These are phyloP conservation scores for Xenops minutus DNA, from an alignment of 2,797 vertebrate genomes.

Conservation along the genomic window DNA sequence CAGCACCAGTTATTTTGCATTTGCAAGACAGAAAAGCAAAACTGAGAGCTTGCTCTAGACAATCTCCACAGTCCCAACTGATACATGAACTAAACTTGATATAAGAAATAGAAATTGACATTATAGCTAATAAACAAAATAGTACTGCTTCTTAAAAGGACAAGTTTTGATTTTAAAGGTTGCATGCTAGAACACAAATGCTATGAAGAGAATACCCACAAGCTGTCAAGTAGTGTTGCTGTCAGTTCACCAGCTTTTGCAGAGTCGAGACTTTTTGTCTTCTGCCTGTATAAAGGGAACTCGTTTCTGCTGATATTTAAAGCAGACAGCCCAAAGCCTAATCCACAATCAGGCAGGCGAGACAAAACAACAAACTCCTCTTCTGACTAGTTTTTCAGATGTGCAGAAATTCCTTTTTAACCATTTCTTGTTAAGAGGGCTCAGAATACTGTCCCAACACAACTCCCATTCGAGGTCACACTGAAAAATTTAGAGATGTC, in stretches of 20 bases:
- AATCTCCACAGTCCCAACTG: neutral
- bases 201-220: neutral
- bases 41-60: neutral
- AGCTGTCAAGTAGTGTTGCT: neutral
- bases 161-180: neutral
- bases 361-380: conserved; percentile 37
- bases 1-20: neutral
- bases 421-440: conserved; percentile 7
- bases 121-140: neutral
- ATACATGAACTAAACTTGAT: neutral
- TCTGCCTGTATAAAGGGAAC: neutral
- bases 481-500: neutral
- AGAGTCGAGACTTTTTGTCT: neutral
- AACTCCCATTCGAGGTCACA: neutral
- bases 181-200: neutral
- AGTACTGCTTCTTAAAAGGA: neutral
- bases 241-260: neutral
- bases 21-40: neutral
- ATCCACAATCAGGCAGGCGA: neutral
- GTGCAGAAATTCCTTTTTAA: conserved; percentile 35
- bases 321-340: neutral
- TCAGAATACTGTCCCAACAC: neutral
- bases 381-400: conserved; percentile 46
- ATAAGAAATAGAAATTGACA: neutral
- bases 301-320: neutral